Base-by-base conservation (phyloP, 1,140 invertebrate genomes). In the Heliconius melpomene region DNA sequence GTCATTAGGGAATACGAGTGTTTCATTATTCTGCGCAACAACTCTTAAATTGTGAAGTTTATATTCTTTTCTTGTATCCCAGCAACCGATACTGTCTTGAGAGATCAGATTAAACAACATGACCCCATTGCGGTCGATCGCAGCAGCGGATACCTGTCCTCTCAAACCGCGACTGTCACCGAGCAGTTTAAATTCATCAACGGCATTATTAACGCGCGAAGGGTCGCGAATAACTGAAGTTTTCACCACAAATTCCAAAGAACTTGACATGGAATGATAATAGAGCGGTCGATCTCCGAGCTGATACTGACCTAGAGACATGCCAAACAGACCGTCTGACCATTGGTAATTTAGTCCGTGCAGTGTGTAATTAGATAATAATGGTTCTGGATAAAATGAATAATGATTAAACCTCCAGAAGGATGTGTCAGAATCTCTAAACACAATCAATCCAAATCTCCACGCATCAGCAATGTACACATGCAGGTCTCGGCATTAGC, bases 211-310 rank as follows among this genome's bases (percentile, higher is more conserved):
- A 88, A 95, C 95, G 0, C 96, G 95, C 0, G 94, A 93, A 79
- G 97, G 96, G 78, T 97, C 96, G 3, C 95, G 89, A 3, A 98
- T 89, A 1, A 96, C 93, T 0, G 96, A 96, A 0, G 96, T 96
- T 18, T 95, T 95, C 0, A 98, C 96, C 6, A 96, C 95, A 86
- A 97, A 98, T 90, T 98, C 97, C 70, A 94, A 88, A 79, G 96
- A 97, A 87, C 97, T 97, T 1, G 97, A 97, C 97, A 98, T 97
- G 0, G 97, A 95, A 90, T 98, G 97, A 85, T 97, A 98, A 83
- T 96, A 98, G 1, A 98, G 85, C 0, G 95, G 95, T 46, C 96
- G 94, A 74, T 97, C 96, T 2, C 92, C 89, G 36, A 94, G 88
- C 57, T 96, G 94, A 1, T 95, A 82, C 2, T 96, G 96, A 20